Base-by-base conservation (phyloP, 2,113 vertebrate species). In the Notothenia coriiceps region DNA sequence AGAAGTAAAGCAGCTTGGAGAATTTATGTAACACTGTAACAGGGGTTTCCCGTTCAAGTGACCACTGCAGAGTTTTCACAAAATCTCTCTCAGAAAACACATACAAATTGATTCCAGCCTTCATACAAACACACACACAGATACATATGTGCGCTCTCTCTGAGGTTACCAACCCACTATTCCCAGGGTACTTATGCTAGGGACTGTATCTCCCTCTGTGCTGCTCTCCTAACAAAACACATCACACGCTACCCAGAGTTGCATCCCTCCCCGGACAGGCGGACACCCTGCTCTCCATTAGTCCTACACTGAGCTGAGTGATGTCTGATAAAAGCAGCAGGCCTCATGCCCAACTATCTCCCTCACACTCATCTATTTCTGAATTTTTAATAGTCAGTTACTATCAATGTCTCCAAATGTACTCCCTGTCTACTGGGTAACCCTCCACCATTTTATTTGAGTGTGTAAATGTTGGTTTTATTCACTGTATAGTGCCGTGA, bases 41-140 rank as follows among this genome's bases (percentile, higher is more conserved):
- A n/a, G 86, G 89, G 88, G 62, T 90, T 91, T 90, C 90, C 90
- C 83, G 2, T 29, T 57, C 68, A 75, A 68, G 59, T 74, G 84
- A 72, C 75, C 84, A 74, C 61, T 59, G 52, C 12, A 5, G 54
- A 35, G n/a, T 61, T 55, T 44, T 71, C 29, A 69, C 51, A 1
- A 51, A 35, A 20, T 64, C 18, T 43, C 12, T 6, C 55, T 51
- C 43, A 51, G 43, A 57, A 55, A 49, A 18, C 47, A 51, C 29
- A 15, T 29, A 17, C 25, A 76, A 13, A 69, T 56, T 7, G 51
- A 57, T 40, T 46, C 11, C 6, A 46, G 55, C 18, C 44, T 15
- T 44, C 10, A 25, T 10, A 55, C 15, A 74, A 4, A 63, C 51
- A 72, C 35, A 15, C 6, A 15, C 6, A 12, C 9, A 10, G 13